phyloP scores from a whole-genome alignment of 2,113 vertebrate genomes.

The Heterochromis multidens region DNA sequence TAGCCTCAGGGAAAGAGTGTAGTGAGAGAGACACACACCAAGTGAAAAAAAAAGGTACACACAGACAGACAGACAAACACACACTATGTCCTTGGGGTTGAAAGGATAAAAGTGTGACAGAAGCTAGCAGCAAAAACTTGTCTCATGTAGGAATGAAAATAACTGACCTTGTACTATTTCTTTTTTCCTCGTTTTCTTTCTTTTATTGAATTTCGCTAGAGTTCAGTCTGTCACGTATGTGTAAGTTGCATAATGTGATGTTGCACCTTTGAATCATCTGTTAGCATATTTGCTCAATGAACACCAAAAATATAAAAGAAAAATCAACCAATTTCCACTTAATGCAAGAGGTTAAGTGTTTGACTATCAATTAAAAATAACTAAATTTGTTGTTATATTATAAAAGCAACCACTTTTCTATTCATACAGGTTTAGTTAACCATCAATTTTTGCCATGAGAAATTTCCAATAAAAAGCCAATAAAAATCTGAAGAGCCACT shows the following conservation, averaged over 20 bases:
- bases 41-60: not conserved
- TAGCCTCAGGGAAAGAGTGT: slow-evolving; percentile 1
- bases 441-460: not conserved
- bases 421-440: not conserved
- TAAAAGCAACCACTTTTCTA: not conserved
- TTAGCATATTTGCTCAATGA: not conserved
- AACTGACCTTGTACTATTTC: not conserved
- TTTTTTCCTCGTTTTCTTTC: not conserved
- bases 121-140: not conserved
- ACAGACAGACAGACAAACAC: not conserved
- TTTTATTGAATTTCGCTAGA: not conserved
- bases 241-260: not conserved
- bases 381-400: not conserved
- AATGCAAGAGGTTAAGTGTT: not conserved
- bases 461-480: not conserved
- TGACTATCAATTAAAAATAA: not conserved
- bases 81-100: not conserved
- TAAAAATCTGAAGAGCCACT: not conserved
- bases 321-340: not conserved
- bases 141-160: not conserved
- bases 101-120: slow-evolving; percentile 3
- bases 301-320: not conserved
- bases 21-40: not conserved
- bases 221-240: not conserved
- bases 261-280: not conserved